These are phyloP conservation scores for Nannobrachium achirus DNA, from an alignment of 2,113 vertebrate genomes.

Conservation along the genomic window DNA sequence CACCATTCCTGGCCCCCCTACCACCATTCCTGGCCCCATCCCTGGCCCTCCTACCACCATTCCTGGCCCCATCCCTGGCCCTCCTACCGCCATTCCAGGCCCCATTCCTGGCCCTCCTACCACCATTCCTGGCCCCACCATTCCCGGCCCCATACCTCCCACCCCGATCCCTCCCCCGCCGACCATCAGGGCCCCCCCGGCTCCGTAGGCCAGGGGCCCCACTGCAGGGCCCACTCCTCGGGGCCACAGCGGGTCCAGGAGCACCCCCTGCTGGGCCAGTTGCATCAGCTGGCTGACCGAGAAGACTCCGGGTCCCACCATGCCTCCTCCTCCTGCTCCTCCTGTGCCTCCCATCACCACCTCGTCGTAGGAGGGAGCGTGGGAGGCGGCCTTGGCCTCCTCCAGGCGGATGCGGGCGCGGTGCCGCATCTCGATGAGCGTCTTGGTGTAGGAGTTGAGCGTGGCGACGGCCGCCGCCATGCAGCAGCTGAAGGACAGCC, in stretches of 20 bases:
- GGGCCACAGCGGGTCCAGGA: conserved; percentile 70
- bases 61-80: conserved; percentile 32
- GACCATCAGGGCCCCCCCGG: conserved; percentile 55
- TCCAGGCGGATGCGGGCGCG: conserved; percentile 76
- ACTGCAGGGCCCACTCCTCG: conserved; percentile 61
- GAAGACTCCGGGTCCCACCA: conserved; percentile 67
- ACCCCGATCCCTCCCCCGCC: conserved; percentile 60
- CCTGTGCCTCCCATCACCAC: conserved; percentile 54
- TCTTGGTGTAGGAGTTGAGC: conserved; percentile 87
- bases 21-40: conserved; percentile 41
- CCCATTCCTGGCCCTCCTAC: conserved; percentile 39
- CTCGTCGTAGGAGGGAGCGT: conserved; percentile 78
- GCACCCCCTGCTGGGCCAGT: conserved; percentile 69
- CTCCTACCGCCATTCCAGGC: conserved; percentile 48
- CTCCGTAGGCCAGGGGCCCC: conserved; percentile 51
- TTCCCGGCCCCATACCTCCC: conserved; percentile 21
- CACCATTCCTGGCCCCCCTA: conserved; percentile 34
- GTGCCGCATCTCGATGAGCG: conserved; percentile 82
- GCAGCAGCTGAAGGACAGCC: conserved; percentile 87
- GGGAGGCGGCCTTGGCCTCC: conserved; percentile 63
- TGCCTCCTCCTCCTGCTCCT: conserved; percentile 29
- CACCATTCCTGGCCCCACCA: conserved; percentile 38
- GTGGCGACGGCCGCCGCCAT: conserved; percentile 86
- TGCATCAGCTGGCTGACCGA: conserved; percentile 79
- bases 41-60: conserved; percentile 49